Conservation (phyloP, 2,797 vertebrate genomes). For the Amphiprion clarkii region DNA sequence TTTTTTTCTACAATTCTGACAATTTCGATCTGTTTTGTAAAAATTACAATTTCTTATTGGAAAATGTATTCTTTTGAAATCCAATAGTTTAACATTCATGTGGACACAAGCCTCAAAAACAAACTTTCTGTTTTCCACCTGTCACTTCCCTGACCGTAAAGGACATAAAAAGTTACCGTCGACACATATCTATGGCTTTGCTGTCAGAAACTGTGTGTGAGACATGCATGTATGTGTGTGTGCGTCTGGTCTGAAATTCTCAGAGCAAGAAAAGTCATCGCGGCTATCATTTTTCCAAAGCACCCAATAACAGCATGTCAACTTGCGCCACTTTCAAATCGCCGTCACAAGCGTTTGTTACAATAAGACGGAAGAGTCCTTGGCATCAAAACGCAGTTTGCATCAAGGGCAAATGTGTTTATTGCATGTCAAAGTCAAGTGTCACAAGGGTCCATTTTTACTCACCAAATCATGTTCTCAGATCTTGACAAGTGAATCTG, state of each 20-base stretch:
- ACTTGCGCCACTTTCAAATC: conserved; percentile 59
- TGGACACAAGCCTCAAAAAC: neutral
- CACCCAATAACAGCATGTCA: conserved; percentile 58
- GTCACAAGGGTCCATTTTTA: conserved; percentile 59
- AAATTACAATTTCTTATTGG: neutral
- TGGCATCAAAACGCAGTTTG: conserved; percentile 63
- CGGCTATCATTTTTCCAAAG: conserved; percentile 41
- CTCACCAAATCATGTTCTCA: conserved; percentile 55
- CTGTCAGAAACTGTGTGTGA: conserved; percentile 17
- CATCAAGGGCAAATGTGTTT: conserved; percentile 71
- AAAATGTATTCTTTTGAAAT: neutral
- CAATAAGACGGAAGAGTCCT: conserved; percentile 63
- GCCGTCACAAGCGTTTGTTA: conserved; percentile 53
- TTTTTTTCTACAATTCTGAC: neutral
- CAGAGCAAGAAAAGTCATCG: conserved; percentile 49
- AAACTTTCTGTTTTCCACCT: conserved; percentile 1
- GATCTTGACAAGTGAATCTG: conserved; percentile 57
- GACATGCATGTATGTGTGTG: conserved; percentile 8
- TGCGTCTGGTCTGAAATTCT: conserved; percentile 44
- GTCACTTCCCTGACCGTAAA: conserved; percentile 46
- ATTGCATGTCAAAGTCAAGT: conserved; percentile 49
- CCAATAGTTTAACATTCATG: conserved; percentile 3
- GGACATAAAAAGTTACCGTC: conserved; percentile 46
- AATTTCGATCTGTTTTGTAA: neutral
- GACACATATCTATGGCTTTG: conserved; percentile 37